These are phyloP conservation scores for Linyphia triangularis DNA, from an alignment of 2,888 invertebrate genomes.

Conservation along the genomic window DNA sequence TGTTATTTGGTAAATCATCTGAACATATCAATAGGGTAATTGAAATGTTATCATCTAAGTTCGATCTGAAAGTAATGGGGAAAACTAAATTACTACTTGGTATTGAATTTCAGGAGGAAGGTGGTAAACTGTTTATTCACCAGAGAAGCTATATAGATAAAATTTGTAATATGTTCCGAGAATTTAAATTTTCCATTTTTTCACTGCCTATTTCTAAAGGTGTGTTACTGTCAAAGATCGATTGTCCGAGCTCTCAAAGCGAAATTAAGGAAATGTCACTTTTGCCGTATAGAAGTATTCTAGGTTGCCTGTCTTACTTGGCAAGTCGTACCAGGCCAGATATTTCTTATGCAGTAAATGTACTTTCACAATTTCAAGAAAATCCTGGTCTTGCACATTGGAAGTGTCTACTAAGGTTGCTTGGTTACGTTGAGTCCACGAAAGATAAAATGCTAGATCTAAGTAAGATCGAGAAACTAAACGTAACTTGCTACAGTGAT, in stretches of 20 bases:
- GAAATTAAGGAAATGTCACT: background rate
- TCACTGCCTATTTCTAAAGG: background rate
- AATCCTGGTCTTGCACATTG: background rate
- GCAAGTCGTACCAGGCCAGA: background rate
- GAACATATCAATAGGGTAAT: background rate
- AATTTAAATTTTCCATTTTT: background rate
- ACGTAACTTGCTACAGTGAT: background rate
- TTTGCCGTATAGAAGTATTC: background rate
- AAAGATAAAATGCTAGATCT: background rate
- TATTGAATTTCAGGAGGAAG: too few species aligned
- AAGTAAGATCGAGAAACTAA: background rate
- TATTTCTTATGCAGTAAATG: slow-evolving; percentile 10
- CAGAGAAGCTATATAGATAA: too few species aligned
- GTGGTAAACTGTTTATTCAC: too few species aligned
- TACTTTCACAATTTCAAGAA: background rate
- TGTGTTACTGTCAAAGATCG: background rate
- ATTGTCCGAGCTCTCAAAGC: background rate
- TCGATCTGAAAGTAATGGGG: background rate
- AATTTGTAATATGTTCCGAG: too few species aligned
- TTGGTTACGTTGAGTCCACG: background rate
- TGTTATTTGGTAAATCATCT: background rate
- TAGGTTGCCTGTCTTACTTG: background rate
- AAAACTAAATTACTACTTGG: slow-evolving; percentile 8
- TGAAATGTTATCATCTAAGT: background rate
- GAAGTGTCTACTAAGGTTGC: background rate